Evolutionary conservation across 2,797 vertebrate genomes (phyloP), one percentile per base, ranked within the genome.

Genomic region (Phrynocephalus guinanensis): DNA sequence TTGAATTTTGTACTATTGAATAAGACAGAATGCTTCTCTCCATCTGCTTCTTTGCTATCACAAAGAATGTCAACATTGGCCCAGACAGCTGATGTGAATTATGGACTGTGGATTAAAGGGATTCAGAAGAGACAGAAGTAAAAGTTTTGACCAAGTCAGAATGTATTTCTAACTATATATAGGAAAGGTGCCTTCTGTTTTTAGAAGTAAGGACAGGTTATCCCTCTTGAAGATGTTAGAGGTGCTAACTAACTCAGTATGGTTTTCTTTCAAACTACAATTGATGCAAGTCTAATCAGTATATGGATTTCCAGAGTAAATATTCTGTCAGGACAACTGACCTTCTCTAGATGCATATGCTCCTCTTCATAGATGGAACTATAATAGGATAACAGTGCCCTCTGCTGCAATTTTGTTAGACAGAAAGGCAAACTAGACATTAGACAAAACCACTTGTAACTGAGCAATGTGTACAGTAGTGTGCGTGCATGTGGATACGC

Each of bases 371-470:
- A 78, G 18, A 28, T 67, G 10, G 24, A 63, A 5, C 20, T 89
- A 82, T 48, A 24, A 66, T 73, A 15, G 26, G 56, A 60, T 44
- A 72, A 86, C 24, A 83, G 67, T 63, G 79, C 73, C 82, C 80
- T 70, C 84, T 86, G 80, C 67, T 86, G 50, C 66, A 85, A 73
- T 48, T 38, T 44, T 70, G 60, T n/a, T 88, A 44, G 68, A 77
- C 66, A 82, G 48, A 77, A n/a, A 48, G 28, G 33, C 16, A 56
- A 77, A 70, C 16, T 48, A 30, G 26, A 26, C 68, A 28, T 24
- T 26, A 72, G 24, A 33, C 82, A 48, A 77, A 52, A 83, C 13
- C 24, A 38, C 26, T 68, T 77, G 60, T 6, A 67, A 60, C 26
- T 56, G 22, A 79, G 79, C 52, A 56, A 44, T 75, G 72, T 38